These are phyloP conservation scores for Plectrocnemia conspersa DNA, from an alignment of 1,140 invertebrate genomes.

Conservation along the genomic window DNA sequence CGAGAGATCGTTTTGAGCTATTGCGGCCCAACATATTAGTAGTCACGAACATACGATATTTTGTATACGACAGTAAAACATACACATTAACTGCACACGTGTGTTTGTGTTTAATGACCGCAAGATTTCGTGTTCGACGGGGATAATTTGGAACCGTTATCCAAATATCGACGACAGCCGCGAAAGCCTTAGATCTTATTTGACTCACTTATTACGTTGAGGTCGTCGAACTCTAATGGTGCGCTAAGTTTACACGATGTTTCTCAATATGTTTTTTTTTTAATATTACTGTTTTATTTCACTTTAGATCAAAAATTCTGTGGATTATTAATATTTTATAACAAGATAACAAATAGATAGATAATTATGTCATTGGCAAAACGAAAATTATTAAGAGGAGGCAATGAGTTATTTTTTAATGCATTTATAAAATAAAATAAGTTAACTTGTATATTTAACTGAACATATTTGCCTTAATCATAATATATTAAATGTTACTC, in stretches of 20 bases:
- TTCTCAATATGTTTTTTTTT: conserved; percentile 1
- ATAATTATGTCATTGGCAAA: not conserved
- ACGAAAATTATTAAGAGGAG: no score
- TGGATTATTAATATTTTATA: not conserved
- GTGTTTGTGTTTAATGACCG: not conserved
- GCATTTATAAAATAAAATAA: no score
- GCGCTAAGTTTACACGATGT: conserved; percentile 4
- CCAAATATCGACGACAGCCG: conserved; percentile 6
- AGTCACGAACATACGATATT: conserved; percentile 19
- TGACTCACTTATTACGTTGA: conserved; percentile 19
- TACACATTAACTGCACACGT: not conserved
- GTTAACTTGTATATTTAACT: no score
- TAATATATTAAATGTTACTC: no score
- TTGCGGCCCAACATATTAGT: conserved; percentile 18
- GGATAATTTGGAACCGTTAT: conserved; percentile 18
- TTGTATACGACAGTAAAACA: conserved; percentile 9
- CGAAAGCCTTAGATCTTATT: conserved; percentile 19
- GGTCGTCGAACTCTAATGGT: conserved; percentile 15
- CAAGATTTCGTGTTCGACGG: no score
- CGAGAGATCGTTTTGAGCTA: conserved; percentile 5
- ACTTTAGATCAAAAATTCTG: not conserved
- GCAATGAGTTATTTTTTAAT: no score
- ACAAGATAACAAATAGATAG: not conserved
- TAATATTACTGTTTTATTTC: not conserved
- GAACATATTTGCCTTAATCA: no score